Conservation (phyloP, 2,113 vertebrate species). For the Misgurnus mizolepis region DNA sequence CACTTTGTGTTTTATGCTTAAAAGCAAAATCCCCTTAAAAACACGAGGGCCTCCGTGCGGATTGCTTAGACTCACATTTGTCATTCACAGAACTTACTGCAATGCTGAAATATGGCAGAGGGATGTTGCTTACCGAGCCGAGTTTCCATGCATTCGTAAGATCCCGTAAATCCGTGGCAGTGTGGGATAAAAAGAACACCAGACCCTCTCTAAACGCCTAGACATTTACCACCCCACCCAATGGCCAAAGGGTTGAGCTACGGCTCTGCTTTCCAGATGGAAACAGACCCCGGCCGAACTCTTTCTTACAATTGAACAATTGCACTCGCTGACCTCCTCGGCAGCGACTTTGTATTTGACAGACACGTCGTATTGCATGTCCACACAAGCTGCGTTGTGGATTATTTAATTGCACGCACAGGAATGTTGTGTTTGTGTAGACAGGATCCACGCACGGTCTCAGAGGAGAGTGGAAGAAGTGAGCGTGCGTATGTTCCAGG, state of each 20-base stretch:
- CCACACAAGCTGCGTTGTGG: not conserved
- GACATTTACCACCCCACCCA: constrained; percentile 13
- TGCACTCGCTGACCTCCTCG: not conserved
- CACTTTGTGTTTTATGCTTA: constrained; percentile 32
- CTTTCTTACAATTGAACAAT: not conserved
- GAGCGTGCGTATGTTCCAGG: constrained; percentile 47
- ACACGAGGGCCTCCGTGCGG: not conserved
- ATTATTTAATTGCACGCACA: not conserved
- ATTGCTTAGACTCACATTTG: constrained; percentile 1
- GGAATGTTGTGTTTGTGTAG: constrained; percentile 6
- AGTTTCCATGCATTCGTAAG: constrained; percentile 59
- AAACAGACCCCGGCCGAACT: constrained; percentile 13
- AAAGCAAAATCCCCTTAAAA: constrained; percentile 25
- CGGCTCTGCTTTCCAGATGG: not conserved
- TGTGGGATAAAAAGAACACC: constrained; percentile 40
- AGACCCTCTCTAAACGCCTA: constrained; percentile 5
- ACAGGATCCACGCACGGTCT: constrained; percentile 10
- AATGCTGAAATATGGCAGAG: constrained; percentile 37
- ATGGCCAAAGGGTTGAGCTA: not conserved
- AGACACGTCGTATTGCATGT: not conserved
- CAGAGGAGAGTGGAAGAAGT: constrained; percentile 26
- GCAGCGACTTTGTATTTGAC: not conserved
- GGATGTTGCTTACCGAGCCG: constrained; percentile 47
- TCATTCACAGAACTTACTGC: not conserved
- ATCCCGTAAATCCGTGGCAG: constrained; percentile 50